phyloP scores from a whole-genome alignment of 2,888 invertebrate species.

The Chymomyza caudatula region DNA sequence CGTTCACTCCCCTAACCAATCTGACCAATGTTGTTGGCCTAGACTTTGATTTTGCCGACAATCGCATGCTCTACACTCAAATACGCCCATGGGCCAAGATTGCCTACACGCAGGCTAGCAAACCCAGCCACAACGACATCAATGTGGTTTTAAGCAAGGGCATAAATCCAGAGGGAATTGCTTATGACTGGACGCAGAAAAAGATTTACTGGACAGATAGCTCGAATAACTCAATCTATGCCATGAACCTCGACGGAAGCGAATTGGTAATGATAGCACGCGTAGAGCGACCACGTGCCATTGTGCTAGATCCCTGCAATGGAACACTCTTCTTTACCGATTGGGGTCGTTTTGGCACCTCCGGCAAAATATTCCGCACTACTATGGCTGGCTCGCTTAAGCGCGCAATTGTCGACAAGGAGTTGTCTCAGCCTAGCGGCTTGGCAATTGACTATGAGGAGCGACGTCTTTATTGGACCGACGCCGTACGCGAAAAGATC shows the following conservation, averaged over 20 bases:
- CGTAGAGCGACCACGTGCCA: constrained; percentile 95
- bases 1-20: constrained; percentile 91
- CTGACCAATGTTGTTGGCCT: constrained; percentile 95
- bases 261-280: constrained; percentile 94
- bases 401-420: constrained; percentile 91
- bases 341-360: constrained; percentile 95
- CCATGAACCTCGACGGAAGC: constrained; percentile 93
- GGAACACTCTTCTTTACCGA: constrained; percentile 97
- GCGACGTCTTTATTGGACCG: constrained; percentile 96
- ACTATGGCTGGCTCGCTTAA: constrained; percentile 98
- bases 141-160: constrained; percentile 86
- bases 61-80: constrained; percentile 93
- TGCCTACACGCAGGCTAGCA: constrained; percentile 87
- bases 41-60: constrained; percentile 95
- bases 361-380: constrained; percentile 95
- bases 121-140: constrained; percentile 82
- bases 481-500: constrained; percentile 96
- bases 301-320: constrained; percentile 97
- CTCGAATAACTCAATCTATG: constrained; percentile 94
- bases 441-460: constrained; percentile 97
- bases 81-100: constrained; percentile 94
- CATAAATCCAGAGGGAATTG: constrained; percentile 95
- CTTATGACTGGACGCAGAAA: constrained; percentile 98
- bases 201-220: constrained; percentile 99
- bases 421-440: constrained; percentile 96